Evolutionary conservation across 2,797 vertebrate genomes (phyloP).

Genomic region (Pteropus rufus): DNA sequence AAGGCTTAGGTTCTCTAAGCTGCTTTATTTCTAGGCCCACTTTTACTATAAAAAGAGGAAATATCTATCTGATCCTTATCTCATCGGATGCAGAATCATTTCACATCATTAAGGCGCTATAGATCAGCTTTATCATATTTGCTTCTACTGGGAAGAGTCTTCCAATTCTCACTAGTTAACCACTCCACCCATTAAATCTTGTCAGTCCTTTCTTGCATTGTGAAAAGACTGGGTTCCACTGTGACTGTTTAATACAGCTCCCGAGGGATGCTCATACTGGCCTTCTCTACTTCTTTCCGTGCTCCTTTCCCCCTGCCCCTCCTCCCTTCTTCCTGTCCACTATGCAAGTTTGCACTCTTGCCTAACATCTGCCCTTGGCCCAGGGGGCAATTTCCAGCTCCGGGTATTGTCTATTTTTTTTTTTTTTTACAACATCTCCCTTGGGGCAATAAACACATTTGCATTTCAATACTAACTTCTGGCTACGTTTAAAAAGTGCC

Average conservation of each 20-base stretch:
- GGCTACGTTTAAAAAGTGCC: slow-evolving; percentile 56
- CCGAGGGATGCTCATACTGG: background rate
- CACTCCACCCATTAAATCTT: background rate
- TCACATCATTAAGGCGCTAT: background rate
- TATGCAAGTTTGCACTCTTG: background rate
- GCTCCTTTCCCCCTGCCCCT: background rate
- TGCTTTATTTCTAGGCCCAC: background rate
- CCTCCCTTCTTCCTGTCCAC: background rate
- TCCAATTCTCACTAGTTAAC: background rate
- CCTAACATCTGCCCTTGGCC: slow-evolving; percentile 60
- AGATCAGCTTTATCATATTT: background rate
- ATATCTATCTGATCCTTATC: too few relatives aligned
- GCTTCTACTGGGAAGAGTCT: background rate
- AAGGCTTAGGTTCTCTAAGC: background rate
- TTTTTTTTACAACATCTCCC: slow-evolving; percentile 20
- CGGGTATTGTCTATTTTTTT: background rate
- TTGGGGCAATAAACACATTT: slow-evolving; percentile 61
- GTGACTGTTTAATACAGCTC: slow-evolving; percentile 39
- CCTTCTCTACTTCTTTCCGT: slow-evolving; percentile 20
- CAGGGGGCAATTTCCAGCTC: slow-evolving; percentile 51
- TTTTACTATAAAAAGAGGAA: background rate
- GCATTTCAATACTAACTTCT: slow-evolving; percentile 64
- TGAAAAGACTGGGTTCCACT: slow-evolving; percentile 33
- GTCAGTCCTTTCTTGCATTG: background rate
- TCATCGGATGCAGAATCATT: background rate